Percentiles rank a stretch among this genome's conserved stretches.
Conservation (phyloP, 2,888 invertebrate genomes). For the Cheiracanthium punctorium region DNA sequence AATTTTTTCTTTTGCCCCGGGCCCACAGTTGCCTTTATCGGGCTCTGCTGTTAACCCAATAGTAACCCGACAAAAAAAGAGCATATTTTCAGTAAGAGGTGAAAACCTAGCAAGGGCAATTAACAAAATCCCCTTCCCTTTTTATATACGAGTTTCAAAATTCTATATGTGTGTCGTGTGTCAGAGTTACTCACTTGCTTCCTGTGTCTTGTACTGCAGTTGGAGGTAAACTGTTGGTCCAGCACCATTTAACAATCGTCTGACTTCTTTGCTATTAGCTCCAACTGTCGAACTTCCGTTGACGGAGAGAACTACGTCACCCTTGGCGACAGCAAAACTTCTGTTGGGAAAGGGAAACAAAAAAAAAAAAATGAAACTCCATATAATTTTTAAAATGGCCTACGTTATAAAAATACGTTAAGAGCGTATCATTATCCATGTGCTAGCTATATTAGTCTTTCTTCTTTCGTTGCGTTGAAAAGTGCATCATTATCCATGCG, state of each 20-base stretch:
- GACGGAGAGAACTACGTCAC: slow-evolving; percentile 38
- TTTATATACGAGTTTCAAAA: background rate
- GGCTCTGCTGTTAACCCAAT: no score
- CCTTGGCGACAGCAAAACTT: slow-evolving; percentile 34
- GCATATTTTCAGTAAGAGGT: background rate
- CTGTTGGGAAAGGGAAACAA: background rate
- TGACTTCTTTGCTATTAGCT: slow-evolving; percentile 18
- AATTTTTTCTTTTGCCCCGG: no score
- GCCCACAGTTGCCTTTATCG: no score
- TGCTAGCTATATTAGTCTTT: no score
- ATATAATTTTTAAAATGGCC: no score
- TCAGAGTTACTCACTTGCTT: slow-evolving; percentile 41
- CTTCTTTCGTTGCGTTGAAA: no score
- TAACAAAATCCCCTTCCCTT: no score
- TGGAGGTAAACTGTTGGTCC: slow-evolving; percentile 6
- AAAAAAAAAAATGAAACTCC: no score
- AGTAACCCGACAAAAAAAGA: no score
- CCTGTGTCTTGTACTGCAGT: slow-evolving; percentile 27
- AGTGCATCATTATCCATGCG: no score
- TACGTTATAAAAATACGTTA: no score
- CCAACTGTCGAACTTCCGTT: slow-evolving; percentile 20
- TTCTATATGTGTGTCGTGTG: background rate
- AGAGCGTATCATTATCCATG: no score
- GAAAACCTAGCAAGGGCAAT: background rate
- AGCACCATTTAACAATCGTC: slow-evolving; percentile 22